These are phyloP conservation scores for Corythornis cristatus DNA, from an alignment of 2,113 vertebrate genomes.

Conservation along the genomic window DNA sequence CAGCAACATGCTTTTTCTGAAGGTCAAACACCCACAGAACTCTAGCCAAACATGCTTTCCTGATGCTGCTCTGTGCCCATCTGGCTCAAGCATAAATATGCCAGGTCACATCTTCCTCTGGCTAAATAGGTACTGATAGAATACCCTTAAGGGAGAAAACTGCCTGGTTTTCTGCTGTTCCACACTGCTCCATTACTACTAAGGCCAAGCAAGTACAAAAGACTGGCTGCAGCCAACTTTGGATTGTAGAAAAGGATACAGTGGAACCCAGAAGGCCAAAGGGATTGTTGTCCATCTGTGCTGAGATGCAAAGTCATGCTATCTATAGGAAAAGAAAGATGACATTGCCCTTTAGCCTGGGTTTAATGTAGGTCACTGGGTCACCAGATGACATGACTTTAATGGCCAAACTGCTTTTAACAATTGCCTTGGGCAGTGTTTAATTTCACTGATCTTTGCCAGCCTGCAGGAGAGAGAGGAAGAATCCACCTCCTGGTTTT, in stretches of 20 bases:
- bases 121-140: not conserved
- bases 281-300: conserved; percentile 29
- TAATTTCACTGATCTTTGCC: conserved; percentile 63
- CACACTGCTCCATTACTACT: not conserved
- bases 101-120: not conserved
- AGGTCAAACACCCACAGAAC: not conserved
- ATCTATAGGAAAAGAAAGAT: conserved; percentile 47
- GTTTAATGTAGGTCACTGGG: conserved; percentile 65
- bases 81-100: not conserved
- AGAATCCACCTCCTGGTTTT: conserved; percentile 27
- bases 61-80: not conserved
- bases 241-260: not conserved
- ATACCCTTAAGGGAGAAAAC: not conserved
- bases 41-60: not conserved
- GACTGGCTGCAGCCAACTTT: not conserved
- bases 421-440: conserved; percentile 55
- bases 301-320: conserved; percentile 40
- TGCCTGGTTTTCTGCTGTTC: not conserved
- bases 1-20: not conserved
- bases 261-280: not conserved
- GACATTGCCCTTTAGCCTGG: conserved; percentile 64
- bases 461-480: conserved; percentile 23
- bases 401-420: conserved; percentile 64
- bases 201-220: not conserved
- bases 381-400: conserved; percentile 67